Evolutionary conservation across 2,888 invertebrate genomes (phyloP), one percentile per base, ranked within the genome.

Genomic region (Acronicta aceris): DNA sequence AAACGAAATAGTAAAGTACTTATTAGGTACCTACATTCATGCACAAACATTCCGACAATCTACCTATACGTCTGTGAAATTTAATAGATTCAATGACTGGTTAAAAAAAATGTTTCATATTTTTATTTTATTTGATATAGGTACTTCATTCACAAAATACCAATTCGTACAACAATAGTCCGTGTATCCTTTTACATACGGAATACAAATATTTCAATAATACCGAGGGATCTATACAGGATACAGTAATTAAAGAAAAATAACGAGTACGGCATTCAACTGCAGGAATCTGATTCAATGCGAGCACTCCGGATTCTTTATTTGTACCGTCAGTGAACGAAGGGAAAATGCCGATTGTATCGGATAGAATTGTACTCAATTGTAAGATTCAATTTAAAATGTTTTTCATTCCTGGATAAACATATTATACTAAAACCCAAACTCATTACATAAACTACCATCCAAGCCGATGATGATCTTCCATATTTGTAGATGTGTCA

Each of bases 201-300:
- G 50, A 61, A 56, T 43, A 13, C 13, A 46, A 56, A 40, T 49
- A 21, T 21, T 69, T 21, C 16, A 50, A 57, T 43, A 70, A 64
- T 64, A 57, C 57, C 51, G 42, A 67, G 43, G 13, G 33, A 57
- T 43, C 12, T 25, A 17, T n/a, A 40, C 38, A 50, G 50, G 16
- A 70, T 40, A 10, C 42, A 17, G 43, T 64, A 52, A 41, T 59
- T 70, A 65, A 16, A 45, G 41, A 59, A 53, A 65, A 45, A 58
- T 64, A 30, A 52, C 40, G 21, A 64, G 42, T 27, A n/a, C 38
- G 16, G 5, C 17, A 56, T 66, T 66, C 70, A 30, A 38, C 27
- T 42, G 53, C 59, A 47, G 16, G 13, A 71, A 27, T 59, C 50
- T 12, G 21, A 51, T 59, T 59, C 65, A 54, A 64, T 36, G 13